Base-by-base conservation (phyloP, 2,113 vertebrate species). In the Syngnathoides biaculeatus region DNA sequence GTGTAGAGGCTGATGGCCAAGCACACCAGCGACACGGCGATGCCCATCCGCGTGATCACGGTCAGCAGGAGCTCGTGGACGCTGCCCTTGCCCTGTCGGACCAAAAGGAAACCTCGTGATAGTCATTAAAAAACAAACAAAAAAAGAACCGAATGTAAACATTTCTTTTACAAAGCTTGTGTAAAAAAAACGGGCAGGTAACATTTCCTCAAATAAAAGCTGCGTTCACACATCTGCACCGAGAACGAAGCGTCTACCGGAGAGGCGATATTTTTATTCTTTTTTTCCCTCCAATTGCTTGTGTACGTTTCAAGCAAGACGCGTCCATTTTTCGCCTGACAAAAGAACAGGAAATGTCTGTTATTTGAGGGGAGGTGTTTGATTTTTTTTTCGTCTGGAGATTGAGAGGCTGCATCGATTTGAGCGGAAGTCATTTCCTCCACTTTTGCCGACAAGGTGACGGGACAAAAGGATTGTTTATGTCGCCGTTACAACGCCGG, bases 1-100 rank as follows among this genome's bases (percentile, higher is more conserved):
- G 96, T 99, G 90, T 97, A 96, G 90, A 98, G 94, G 92, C 97
- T 97, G 89, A 98, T 95, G 84, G 95, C 95, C 67, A 99, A 93
- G 88, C 97, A 98, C 83, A 99, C 93, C 3, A 99, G 95, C 65
- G 97, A 98, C 80, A 98, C 94, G 42, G 96, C 94, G 67, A 98
- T 96, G 71, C 97, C 97, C 90, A 98, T 95, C 82, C 96, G 94
- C 38, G 94, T 99, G 91, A 99, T 95, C 84, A 98, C 94, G 19
- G 90, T 95, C 59, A 99, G 94, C n/a, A 98, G 93, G 52, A 97
- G 92, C 80, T 97, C 94, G 22, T 98, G 95, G 75, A 97, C 91
- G 70, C 93, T 91, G 55, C 93, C 93, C 69, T 94, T 93, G 74
- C 91, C 94, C 97, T 99, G 82, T 13, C 73, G 88, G 65, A 26